Evolutionary conservation across 37 sponge, comb jelly and placozoan species (phyloP).

Genomic region (Crambe crambe): DNA sequence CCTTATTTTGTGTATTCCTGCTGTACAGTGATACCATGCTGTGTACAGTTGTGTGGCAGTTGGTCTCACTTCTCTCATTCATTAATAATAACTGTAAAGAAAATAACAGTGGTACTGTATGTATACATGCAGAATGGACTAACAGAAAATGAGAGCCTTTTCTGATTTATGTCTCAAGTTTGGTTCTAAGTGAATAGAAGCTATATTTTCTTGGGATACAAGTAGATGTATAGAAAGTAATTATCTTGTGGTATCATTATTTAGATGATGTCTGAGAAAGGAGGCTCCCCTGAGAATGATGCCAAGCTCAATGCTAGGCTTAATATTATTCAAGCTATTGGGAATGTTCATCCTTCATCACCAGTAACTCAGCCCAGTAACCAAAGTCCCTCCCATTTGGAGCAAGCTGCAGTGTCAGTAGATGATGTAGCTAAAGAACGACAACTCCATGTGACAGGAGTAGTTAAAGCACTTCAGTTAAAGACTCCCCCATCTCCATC

Average conservation of each 20-base stretch:
- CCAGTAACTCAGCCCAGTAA: background rate
- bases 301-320: background rate
- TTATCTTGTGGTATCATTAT: background rate
- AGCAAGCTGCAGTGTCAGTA: background rate
- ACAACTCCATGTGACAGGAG: background rate
- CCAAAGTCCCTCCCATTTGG: background rate
- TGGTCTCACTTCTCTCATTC: no score
- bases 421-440: conserved; percentile 8
- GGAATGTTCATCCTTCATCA: background rate
- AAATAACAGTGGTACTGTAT: no score
- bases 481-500: background rate
- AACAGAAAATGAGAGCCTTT: no score
- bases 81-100: no score
- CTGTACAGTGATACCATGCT: no score
- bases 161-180: no score
- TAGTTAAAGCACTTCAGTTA: background rate
- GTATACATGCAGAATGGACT: no score
- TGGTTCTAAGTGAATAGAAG: no score
- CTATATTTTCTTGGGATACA: no score
- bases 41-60: no score
- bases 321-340: conserved; percentile 1
- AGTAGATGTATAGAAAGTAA: background rate
- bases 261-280: background rate
- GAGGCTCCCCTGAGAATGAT: background rate
- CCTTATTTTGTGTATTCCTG: no score